Conservation (phyloP, 2,888 invertebrate genomes). For the Stegana nigrithorax region DNA sequence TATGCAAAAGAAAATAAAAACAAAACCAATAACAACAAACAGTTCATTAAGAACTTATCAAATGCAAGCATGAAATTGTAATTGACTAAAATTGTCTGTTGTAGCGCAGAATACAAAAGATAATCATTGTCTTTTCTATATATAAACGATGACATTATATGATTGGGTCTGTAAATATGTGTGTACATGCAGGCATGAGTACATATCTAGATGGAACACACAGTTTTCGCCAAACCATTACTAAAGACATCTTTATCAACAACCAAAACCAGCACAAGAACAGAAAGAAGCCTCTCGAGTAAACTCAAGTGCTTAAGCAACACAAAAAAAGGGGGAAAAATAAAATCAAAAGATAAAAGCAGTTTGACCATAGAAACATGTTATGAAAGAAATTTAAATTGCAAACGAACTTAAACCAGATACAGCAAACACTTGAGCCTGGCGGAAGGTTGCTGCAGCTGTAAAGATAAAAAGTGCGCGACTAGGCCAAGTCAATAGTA, state of each 20-base stretch:
- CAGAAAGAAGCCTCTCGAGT: not conserved
- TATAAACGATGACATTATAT: slow-evolving; percentile 13
- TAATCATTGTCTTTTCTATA: not conserved
- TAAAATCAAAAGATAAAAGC: not conserved
- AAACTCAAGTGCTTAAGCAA: not conserved
- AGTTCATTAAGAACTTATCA: not conserved
- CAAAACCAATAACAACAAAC: too few relatives aligned
- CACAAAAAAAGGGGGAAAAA: not conserved
- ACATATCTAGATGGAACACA: too few relatives aligned
- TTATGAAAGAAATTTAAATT: slow-evolving; percentile 3
- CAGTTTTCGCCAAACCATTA: too few relatives aligned
- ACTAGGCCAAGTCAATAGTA: slow-evolving; percentile 19
- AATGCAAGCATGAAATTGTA: not conserved
- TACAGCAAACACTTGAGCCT: slow-evolving; percentile 2
- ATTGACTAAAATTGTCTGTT: too few relatives aligned
- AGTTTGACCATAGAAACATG: not conserved
- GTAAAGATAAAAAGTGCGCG: not conserved
- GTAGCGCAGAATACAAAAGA: slow-evolving; percentile 4
- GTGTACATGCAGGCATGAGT: too few relatives aligned
- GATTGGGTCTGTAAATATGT: not conserved
- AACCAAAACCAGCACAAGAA: slow-evolving; percentile 6
- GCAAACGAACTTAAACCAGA: slow-evolving; percentile 1
- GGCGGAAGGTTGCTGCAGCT: not conserved
- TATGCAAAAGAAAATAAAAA: too few relatives aligned
- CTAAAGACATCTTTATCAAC: not conserved